Base-by-base conservation (phyloP, 1,140 invertebrate genomes). In the Drosophila nigrodunni region DNA sequence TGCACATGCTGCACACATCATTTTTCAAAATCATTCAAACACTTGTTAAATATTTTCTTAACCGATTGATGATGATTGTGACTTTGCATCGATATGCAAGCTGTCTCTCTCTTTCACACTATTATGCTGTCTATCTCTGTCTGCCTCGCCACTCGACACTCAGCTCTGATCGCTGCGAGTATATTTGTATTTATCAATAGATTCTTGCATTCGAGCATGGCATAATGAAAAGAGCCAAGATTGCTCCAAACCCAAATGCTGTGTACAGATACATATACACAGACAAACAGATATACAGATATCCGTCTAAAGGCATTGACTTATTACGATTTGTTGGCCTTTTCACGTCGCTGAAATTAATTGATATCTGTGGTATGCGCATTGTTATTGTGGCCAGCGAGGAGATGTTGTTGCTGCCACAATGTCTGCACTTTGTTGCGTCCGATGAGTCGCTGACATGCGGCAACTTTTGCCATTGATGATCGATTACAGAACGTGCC, bases 21-120 rank as follows among this genome's bases (percentile, higher is more conserved):
- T 89, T 89, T 89, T 89, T 89, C 86, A 89, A 89, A 89, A 89
- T 89, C 86, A 89, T 89, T 89, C 86, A 89, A 90, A 89, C 86
- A 89, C 86, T 89, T 89, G 86, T 90, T 89, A 89, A 89, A 89
- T 89, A 89, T 89, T 89, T 89, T 89, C 86, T 90, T 89, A 89
- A 86, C 86, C 86, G 86, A 89, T 89, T 90, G 87, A 89, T 89
- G 82, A 89, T 86, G 81, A 88, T 89, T 89, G 80, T 88, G 85
- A 77, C 80, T 88, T 35, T 65, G 68, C 79, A 70, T 64, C 72
- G 71, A 65, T 44, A 30, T 59, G 11, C 49, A 6, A 3, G 57
- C 47, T 67, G 8, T 13, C 49, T 5, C 49, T 11, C 15, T 4
- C 47, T 50, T 7, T 4, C 6, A 8, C 18, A 30, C 54, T 18